Evolutionary conservation across 1,140 invertebrate species (phyloP).

Genomic region (Drosophila ercepeae): DNA sequence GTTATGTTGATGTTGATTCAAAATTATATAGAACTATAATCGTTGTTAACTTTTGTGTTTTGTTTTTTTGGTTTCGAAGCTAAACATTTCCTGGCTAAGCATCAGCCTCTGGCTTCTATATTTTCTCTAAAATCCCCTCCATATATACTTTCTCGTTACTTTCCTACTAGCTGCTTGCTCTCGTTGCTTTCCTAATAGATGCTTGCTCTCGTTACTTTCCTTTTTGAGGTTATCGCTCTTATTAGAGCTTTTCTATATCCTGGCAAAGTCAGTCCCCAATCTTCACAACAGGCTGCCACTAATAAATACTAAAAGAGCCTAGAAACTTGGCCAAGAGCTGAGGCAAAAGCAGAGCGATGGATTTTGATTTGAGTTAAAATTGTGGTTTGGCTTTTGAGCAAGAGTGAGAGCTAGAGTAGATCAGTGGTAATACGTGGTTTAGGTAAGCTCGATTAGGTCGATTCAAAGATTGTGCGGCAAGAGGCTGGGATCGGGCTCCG

Average conservation of each 20-base stretch:
- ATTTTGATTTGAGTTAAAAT: neutral
- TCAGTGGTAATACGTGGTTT: conserved; percentile 45
- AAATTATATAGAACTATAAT: neutral
- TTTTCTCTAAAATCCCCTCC: neutral
- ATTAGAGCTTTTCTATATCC: conserved; percentile 14
- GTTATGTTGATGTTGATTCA: neutral
- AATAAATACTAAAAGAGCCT: conserved; percentile 3
- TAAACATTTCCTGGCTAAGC: neutral
- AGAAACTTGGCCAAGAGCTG: conserved; percentile 24
- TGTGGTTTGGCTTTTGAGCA: too few relatives aligned
- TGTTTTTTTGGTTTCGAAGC: conserved; percentile 3
- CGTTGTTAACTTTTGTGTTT: neutral
- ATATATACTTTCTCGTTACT: neutral
- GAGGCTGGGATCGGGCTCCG: conserved; percentile 31
- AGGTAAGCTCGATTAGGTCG: conserved; percentile 58
- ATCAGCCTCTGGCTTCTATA: neutral
- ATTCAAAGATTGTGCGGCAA: conserved; percentile 58
- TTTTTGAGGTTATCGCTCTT: too few relatives aligned
- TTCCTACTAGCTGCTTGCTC: neutral
- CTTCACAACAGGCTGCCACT: conserved; percentile 14
- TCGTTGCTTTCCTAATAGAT: neutral
- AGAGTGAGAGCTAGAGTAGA: neutral
- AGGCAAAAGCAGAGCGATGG: conserved; percentile 31
- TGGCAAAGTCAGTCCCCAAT: conserved; percentile 40
- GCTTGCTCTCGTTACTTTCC: too few relatives aligned